Conservation (phyloP, 2,797 vertebrate species). For the Hephaestus fuliginosus region DNA sequence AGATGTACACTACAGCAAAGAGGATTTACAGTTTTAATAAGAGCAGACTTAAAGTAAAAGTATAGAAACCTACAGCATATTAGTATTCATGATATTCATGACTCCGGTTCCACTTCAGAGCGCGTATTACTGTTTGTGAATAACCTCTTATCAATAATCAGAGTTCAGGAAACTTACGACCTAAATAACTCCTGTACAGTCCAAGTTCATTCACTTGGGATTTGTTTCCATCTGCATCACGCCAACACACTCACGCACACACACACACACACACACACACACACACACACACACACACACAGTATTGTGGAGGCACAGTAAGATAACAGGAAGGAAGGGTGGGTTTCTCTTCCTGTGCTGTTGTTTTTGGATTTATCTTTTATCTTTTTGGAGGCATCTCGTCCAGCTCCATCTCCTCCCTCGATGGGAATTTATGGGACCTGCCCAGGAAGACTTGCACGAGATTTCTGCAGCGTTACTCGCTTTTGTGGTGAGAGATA, state of each 20-base stretch:
- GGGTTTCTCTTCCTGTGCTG: slow-evolving; percentile 66
- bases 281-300: slow-evolving; percentile 1
- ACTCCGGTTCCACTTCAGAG: neutral
- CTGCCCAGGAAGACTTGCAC: slow-evolving; percentile 72
- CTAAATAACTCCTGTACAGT: slow-evolving; percentile 30
- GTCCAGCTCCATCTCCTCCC: slow-evolving; percentile 67
- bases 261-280: slow-evolving; percentile 8
- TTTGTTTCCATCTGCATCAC: slow-evolving; percentile 32
- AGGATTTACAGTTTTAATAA: slow-evolving; percentile 39
- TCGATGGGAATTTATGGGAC: slow-evolving; percentile 69
- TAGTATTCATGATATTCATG: slow-evolving; percentile 37
- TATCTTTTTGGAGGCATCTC: slow-evolving; percentile 83
- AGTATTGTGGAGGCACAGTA: slow-evolving; percentile 38
- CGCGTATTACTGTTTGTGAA: slow-evolving; percentile 26
- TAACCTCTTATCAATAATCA: slow-evolving; percentile 47
- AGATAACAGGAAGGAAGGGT: slow-evolving; percentile 84
- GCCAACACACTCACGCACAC: neutral
- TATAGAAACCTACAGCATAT: neutral
- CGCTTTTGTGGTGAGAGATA: slow-evolving; percentile 65
- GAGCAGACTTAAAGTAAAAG: neutral
- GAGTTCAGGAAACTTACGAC: slow-evolving; percentile 41
- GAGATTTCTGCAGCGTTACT: slow-evolving; percentile 48
- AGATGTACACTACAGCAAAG: neutral
- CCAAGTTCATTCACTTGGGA: slow-evolving; percentile 22
- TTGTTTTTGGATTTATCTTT: slow-evolving; percentile 81